Evolutionary conservation across 2,888 invertebrate species (phyloP), one percentile per base, ranked within the genome.

Genomic region (Diarsia brunnea): DNA sequence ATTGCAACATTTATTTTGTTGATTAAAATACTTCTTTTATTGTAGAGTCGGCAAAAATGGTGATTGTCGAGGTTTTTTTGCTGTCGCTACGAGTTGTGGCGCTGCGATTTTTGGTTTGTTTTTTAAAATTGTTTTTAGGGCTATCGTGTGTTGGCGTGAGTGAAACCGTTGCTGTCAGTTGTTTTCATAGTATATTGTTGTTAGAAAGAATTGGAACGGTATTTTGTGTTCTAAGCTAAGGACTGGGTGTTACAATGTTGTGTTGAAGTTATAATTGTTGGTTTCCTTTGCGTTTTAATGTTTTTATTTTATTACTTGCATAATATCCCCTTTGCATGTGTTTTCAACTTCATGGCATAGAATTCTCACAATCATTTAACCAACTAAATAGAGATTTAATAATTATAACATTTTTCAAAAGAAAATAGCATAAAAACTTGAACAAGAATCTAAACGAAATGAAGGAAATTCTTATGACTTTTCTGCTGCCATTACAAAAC

Each of bases 1-100:
- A 95, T 96, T 95, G 94, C 93, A 92, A 94, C 95, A 95, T 96
- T 95, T 95, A 95, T 96, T 95, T 93, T 94, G 93, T 96, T 96
- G 94, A 96, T 96, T 96, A 95, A 95, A 96, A 95, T 94, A 94
- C 94, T 94, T 92, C 73, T 85, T 91, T 90, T 90, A 87, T 87
- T 83, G 91, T 90, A 93, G 75, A 73, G 94, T 93, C 79, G 43
- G 91, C 87, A 92, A 90, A 88, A 78, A 72, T 75, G 19, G 71
- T 64, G 60, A 73, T 61, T 66, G 63, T 27, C 49, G 49, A 49
- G 49, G 38, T 61, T 74, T 76, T 67, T 76, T 80, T 78, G 73
- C 66, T 63, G 78, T 61, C 78, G 70, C 43, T 83, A 66, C 85
- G 61, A 61, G 75, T 67, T 67, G 69, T 70, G 58, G 70, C 14